A percentile compares a stretch with the other conserved stretches of the same genome.
Evolutionary conservation across 2,113 vertebrate species (phyloP).

Genomic region (Elephantulus edwardii): DNA sequence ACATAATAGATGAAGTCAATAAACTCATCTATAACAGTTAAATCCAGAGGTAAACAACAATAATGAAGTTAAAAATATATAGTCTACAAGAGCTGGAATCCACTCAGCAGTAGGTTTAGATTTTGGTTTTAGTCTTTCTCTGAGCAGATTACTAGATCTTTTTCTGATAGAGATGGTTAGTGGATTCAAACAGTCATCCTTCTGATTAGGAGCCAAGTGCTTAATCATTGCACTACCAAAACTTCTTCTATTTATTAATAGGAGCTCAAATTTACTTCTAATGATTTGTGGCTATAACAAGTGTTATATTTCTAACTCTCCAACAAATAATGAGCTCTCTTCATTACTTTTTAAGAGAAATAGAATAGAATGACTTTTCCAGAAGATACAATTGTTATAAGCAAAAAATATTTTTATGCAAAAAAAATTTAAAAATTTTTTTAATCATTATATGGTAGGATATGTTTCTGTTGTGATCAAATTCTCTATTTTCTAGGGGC

Average conservation of each 20-base stretch:
- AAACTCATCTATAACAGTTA: too few species aligned
- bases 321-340: not conserved
- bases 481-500: not conserved
- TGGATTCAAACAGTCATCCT: not conserved
- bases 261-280: slow-evolving; percentile 29
- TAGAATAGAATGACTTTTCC: not conserved
- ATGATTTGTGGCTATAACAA: not conserved
- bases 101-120: too few species aligned
- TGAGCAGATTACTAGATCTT: not conserved
- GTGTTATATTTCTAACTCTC: not conserved
- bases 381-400: slow-evolving; percentile 3
- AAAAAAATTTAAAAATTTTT: slow-evolving; percentile 40
- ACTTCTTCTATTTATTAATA: not conserved
- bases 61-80: too few species aligned
- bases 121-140: too few species aligned
- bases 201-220: not conserved
- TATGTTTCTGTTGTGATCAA: slow-evolving; percentile 23
- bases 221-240: not conserved
- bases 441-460: not conserved
- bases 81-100: too few species aligned
- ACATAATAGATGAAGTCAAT: too few species aligned
- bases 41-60: too few species aligned
- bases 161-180: not conserved
- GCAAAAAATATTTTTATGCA: slow-evolving; percentile 39
- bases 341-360: not conserved